A percentile compares a stretch with the other conserved stretches of the same genome.
These are phyloP conservation scores for Teleopsis dalmanni DNA, from an alignment of 1,140 invertebrate genomes.

Conservation along the genomic window DNA sequence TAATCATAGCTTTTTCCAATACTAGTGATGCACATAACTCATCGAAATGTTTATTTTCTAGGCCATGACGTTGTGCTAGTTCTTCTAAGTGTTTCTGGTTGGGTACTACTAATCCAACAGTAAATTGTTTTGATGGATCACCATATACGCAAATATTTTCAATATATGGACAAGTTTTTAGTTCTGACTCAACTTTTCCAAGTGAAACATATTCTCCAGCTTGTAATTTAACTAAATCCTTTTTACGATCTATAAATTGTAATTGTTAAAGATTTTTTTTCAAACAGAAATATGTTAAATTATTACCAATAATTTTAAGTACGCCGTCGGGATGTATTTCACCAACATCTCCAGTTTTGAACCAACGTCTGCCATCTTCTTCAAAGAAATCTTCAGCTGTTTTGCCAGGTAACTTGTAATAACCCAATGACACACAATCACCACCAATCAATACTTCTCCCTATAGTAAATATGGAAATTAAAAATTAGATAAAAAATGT, in stretches of 20 bases:
- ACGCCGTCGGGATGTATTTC: constrained; percentile 87
- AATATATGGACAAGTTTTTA: constrained; percentile 90
- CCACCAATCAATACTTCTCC: constrained; percentile 93
- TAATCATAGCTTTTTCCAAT: constrained; percentile 70
- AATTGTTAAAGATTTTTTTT: constrained; percentile 5
- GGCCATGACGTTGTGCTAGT: constrained; percentile 58
- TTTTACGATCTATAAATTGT: constrained; percentile 89
- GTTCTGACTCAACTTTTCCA: constrained; percentile 82
- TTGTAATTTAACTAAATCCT: constrained; percentile 96
- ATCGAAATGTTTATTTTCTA: constrained; percentile 56
- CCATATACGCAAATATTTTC: constrained; percentile 96
- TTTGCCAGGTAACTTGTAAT: constrained; percentile 86
- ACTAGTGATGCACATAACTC: constrained; percentile 63
- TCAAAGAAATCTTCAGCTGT: constrained; percentile 87
- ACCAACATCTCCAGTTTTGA: constrained; percentile 93
- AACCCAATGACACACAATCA: constrained; percentile 83
- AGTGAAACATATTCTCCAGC: constrained; percentile 95
- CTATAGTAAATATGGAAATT: constrained; percentile 27
- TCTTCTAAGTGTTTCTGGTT: constrained; percentile 64
- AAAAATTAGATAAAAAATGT: background rate
- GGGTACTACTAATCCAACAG: constrained; percentile 87
- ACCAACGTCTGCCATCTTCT: constrained; percentile 76
- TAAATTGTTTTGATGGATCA: constrained; percentile 73
- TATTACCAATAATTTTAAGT: constrained; percentile 91
- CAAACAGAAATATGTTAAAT: background rate